phyloP scores from a whole-genome alignment of 2,888 invertebrate species.

The Phania funesta region DNA sequence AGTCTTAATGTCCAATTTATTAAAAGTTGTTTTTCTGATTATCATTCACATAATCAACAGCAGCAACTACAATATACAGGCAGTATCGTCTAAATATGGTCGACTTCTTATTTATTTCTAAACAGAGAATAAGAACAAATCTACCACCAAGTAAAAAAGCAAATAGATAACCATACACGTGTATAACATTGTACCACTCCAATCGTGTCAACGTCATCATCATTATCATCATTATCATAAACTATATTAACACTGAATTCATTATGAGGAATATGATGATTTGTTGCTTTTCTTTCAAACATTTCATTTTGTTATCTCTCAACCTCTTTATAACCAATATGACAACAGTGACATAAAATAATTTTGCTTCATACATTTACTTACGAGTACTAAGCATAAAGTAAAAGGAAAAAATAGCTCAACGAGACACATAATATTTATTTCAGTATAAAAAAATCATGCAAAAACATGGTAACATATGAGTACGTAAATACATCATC shows the following conservation, averaged over 20 bases:
- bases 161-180: background rate
- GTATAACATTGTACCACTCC: background rate
- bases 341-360: slow-evolving; percentile 50
- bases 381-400: background rate
- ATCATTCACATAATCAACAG: slow-evolving; percentile 58
- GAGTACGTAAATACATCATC: background rate
- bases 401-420: background rate
- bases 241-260: slow-evolving; percentile 23
- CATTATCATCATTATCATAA: slow-evolving; percentile 19
- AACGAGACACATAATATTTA: slow-evolving; percentile 34
- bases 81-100: slow-evolving; percentile 54
- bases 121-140: background rate
- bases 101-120: slow-evolving; percentile 5
- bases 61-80: background rate
- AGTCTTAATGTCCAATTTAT: slow-evolving; percentile 32
- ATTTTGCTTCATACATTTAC: slow-evolving; percentile 6
- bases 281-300: slow-evolving; percentile 37
- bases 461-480: background rate
- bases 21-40: slow-evolving; percentile 12
- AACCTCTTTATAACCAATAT: slow-evolving; percentile 30
- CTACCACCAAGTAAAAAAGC: background rate
- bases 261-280: slow-evolving; percentile 45
- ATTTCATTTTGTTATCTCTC: slow-evolving; percentile 47
- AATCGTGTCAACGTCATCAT: slow-evolving; percentile 21
- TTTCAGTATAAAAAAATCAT: slow-evolving; percentile 18